A percentile compares a stretch with the other conserved stretches of the same genome.
Conservation (phyloP, 2,888 invertebrate species). For the Bombylius discolor region DNA sequence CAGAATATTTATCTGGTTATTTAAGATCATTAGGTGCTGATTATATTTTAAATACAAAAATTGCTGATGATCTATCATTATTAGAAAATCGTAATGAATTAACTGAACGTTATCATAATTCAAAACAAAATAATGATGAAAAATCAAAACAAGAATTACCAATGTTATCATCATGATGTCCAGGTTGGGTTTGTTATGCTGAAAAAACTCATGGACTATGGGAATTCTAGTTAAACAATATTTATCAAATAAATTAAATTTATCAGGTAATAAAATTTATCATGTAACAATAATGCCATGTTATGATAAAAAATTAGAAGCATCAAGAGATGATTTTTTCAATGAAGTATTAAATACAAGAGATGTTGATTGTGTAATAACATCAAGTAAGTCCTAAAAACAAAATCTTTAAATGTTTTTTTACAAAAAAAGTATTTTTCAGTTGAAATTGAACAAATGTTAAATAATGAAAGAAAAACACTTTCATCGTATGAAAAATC, state of each 20-base stretch:
- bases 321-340: conserved; percentile 85
- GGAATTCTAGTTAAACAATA: conserved; percentile 33
- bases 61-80: conserved; percentile 79
- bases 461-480: conserved; percentile 44
- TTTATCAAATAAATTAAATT: conserved; percentile 35
- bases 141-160: conserved; percentile 49
- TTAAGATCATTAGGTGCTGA: conserved; percentile 74
- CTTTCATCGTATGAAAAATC: conserved; percentile 42
- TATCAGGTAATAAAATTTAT: conserved; percentile 51
- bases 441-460: conserved; percentile 88
- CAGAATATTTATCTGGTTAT: conserved; percentile 57
- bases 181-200: conserved; percentile 98
- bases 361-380: conserved; percentile 97
- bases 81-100: conserved; percentile 82
- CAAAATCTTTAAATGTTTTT: not conserved
- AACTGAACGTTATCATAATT: conserved; percentile 51
- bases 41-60: conserved; percentile 74
- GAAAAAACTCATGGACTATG: conserved; percentile 89
- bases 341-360: conserved; percentile 55
- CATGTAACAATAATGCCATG: conserved; percentile 97
- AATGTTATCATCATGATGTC: conserved; percentile 90
- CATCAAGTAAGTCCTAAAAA: conserved; percentile 57
- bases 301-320: conserved; percentile 97
- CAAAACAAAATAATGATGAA: conserved; percentile 15
- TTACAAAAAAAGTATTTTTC: conserved; percentile 15